Conservation (phyloP, 2,113 vertebrate species). For the Chaetodon trifascialis region DNA sequence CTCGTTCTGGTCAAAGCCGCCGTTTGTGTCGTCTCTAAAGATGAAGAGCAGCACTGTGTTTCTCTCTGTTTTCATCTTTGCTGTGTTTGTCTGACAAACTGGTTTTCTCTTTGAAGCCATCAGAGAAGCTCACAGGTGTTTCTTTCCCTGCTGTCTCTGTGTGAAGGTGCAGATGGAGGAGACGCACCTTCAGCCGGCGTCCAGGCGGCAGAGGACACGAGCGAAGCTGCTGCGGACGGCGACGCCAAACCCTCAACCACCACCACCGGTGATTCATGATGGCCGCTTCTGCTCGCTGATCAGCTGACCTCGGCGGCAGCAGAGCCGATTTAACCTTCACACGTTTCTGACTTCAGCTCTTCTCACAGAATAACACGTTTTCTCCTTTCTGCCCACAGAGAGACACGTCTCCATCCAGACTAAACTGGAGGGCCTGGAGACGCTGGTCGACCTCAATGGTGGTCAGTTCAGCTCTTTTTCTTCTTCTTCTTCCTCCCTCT, state of each 20-base stretch:
- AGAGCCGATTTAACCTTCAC: too few species aligned
- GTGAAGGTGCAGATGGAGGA: constrained; percentile 23
- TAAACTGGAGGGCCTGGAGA: constrained; percentile 89
- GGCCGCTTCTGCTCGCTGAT: background rate
- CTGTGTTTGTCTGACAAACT: too few species aligned
- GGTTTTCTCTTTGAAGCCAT: too few species aligned
- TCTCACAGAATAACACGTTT: background rate
- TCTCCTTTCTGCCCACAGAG: constrained; percentile 77
- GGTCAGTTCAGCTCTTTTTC: constrained; percentile 69
- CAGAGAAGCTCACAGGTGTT: too few species aligned
- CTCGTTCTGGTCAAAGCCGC: too few species aligned
- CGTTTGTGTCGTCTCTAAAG: too few species aligned
- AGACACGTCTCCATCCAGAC: constrained; percentile 95
- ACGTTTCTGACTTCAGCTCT: too few species aligned
- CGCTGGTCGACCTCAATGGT: constrained; percentile 88
- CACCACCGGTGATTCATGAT: constrained; percentile 15
- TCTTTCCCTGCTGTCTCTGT: background rate
- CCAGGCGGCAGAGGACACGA: constrained; percentile 13
- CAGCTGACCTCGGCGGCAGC: background rate
- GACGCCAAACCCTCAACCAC: constrained; percentile 69
- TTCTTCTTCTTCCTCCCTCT: background rate
- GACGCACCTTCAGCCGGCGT: background rate
- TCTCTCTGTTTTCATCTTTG: too few species aligned
- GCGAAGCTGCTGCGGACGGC: constrained; percentile 39
- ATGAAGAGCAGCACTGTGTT: too few species aligned